A percentile compares a stretch with the other conserved stretches of the same genome.
phyloP scores from a whole-genome alignment of 92 coral and sea anemone species.

The Paragorgia papillata region DNA sequence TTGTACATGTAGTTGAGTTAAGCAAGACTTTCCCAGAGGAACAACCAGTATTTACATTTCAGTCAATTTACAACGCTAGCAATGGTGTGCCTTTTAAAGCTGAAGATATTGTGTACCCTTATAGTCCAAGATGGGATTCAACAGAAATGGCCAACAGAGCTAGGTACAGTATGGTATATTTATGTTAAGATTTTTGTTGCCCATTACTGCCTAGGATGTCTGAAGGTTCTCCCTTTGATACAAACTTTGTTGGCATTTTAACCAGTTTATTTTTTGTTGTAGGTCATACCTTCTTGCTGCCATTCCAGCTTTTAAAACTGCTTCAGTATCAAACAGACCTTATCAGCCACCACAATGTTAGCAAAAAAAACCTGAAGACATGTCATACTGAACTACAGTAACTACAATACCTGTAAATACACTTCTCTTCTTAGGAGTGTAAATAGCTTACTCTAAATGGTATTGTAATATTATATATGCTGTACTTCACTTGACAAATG shows the following conservation, averaged over 20 bases:
- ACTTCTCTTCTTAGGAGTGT: no score
- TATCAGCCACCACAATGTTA: slow-evolving; percentile 34
- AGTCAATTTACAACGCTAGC: slow-evolving; percentile 84
- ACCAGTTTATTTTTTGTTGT: slow-evolving; percentile 10
- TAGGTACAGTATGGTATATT: slow-evolving; percentile 51
- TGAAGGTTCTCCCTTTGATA: not conserved
- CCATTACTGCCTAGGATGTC: no score
- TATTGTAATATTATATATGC: no score
- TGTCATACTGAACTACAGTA: not conserved
- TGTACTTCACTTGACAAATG: no score
- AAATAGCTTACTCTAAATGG: no score
- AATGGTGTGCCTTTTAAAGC: slow-evolving; percentile 70
- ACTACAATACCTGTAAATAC: not conserved
- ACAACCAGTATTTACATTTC: slow-evolving; percentile 71
- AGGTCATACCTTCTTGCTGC: slow-evolving; percentile 70
- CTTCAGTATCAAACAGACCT: slow-evolving; percentile 72
- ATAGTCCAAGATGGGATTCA: slow-evolving; percentile 89
- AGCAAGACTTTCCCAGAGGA: slow-evolving; percentile 82
- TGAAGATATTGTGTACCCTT: slow-evolving; percentile 66
- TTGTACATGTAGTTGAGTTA: slow-evolving; percentile 69
- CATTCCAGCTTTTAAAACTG: slow-evolving; percentile 84
- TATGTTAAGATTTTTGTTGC: no score
- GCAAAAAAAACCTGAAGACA: not conserved
- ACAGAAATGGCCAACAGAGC: slow-evolving; percentile 81
- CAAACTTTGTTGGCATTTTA: not conserved